Conservation (phyloP, 2,888 invertebrate species). For the Timema cristinae region DNA sequence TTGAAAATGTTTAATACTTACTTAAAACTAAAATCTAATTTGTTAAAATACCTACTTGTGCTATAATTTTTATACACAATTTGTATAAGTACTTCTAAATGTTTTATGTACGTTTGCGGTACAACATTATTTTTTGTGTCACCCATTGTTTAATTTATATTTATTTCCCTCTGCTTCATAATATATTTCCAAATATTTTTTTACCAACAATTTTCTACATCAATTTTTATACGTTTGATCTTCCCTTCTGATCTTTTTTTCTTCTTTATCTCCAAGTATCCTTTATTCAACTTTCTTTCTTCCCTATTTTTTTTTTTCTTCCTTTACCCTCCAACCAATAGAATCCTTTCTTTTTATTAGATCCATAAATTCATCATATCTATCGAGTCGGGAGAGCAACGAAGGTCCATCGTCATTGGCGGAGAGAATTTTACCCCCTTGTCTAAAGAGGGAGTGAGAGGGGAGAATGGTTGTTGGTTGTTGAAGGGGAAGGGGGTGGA, state of each 20-base stretch:
- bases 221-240: slow-evolving; percentile 24
- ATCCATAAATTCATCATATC: slow-evolving; percentile 81
- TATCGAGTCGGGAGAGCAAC: slow-evolving; percentile 28
- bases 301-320: slow-evolving; percentile 18
- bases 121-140: too few relatives aligned
- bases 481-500: background rate
- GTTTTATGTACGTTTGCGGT: too few relatives aligned
- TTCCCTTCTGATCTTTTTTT: background rate
- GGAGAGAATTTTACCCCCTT: slow-evolving; percentile 26
- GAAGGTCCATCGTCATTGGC: slow-evolving; percentile 32
- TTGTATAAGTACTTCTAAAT: too few relatives aligned
- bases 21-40: too few relatives aligned
- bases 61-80: too few relatives aligned
- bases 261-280: slow-evolving; percentile 13
- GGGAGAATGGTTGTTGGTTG: slow-evolving; percentile 1
- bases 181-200: background rate
- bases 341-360: slow-evolving; percentile 67
- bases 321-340: slow-evolving; percentile 54
- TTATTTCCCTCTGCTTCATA: background rate
- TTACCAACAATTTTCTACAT: slow-evolving; percentile 12
- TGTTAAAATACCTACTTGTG: too few relatives aligned
- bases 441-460: background rate
- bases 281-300: slow-evolving; percentile 19
- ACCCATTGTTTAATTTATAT: background rate
- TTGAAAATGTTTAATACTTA: too few relatives aligned